Percentiles rank a stretch among this genome's conserved stretches.
phyloP scores from a whole-genome alignment of 1,140 invertebrate genomes.

The Scylla paramamosain region DNA sequence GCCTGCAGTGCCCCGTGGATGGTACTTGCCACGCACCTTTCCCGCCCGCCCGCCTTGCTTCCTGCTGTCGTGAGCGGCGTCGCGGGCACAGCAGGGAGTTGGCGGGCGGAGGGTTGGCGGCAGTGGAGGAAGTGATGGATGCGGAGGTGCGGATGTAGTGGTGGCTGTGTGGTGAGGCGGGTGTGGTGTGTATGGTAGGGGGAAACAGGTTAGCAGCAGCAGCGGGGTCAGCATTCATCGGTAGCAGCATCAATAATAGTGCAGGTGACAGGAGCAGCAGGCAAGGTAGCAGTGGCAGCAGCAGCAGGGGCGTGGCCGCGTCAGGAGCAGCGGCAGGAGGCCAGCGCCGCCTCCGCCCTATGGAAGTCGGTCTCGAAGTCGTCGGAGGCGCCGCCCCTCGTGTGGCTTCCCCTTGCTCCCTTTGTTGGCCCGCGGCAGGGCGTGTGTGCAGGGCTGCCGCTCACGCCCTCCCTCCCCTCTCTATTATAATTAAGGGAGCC shows the following conservation, averaged over 20 bases:
- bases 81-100: too few relatives aligned
- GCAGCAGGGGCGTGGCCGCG: neutral
- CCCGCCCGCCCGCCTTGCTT: too few relatives aligned
- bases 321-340: neutral
- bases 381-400: neutral
- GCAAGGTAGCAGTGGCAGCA: neutral
- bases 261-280: slow-evolving; percentile 24
- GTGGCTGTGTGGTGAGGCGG: too few relatives aligned
- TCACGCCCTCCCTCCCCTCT: neutral
- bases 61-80: too few relatives aligned
- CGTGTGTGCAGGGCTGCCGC: slow-evolving; percentile 1
- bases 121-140: too few relatives aligned
- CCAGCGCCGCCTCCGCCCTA: neutral
- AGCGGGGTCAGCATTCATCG: neutral
- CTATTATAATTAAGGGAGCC: slow-evolving; percentile 22
- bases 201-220: neutral
- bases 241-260: neutral
- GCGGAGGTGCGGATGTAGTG: too few relatives aligned
- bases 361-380: neutral
- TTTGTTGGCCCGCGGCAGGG: slow-evolving; percentile 6
- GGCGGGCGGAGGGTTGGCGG: too few relatives aligned
- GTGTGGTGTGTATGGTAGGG: neutral
- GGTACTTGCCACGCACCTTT: too few relatives aligned
- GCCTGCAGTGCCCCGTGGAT: too few relatives aligned
- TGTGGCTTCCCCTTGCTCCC: neutral